Percentiles rank a stretch among this genome's conserved stretches.
phyloP scores from a whole-genome alignment of 2,113 vertebrate species.

The Pagrus major region DNA sequence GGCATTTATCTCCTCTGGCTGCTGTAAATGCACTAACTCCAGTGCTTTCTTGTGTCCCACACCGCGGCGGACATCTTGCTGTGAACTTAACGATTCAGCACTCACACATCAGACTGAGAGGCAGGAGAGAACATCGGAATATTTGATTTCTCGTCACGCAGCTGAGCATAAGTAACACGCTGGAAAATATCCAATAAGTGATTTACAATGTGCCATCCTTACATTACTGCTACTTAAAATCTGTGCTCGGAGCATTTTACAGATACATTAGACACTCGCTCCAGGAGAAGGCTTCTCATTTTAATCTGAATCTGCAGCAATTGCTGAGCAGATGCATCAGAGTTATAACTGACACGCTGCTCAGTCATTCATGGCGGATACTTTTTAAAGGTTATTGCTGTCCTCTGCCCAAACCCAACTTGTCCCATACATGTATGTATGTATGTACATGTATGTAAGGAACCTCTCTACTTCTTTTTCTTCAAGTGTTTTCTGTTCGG shows the following conservation, averaged over 20 bases:
- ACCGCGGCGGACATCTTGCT: constrained; percentile 69
- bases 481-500: too few relatives aligned
- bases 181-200: constrained; percentile 73
- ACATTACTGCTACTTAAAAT: constrained; percentile 2
- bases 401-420: not conserved
- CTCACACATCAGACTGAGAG: constrained; percentile 72
- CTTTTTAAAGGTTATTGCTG: constrained; percentile 3
- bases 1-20: constrained; percentile 68
- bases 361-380: constrained; percentile 8
- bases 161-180: constrained; percentile 74
- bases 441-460: too few relatives aligned
- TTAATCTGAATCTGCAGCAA: constrained; percentile 6
- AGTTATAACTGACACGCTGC: not conserved
- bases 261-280: constrained; percentile 10
- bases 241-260: not conserved
- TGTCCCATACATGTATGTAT: not conserved
- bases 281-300: not conserved
- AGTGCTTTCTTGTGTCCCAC: constrained; percentile 50
- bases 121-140: constrained; percentile 77
- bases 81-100: constrained; percentile 76
- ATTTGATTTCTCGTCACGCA: constrained; percentile 79
- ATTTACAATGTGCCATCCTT: constrained; percentile 39
- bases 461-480: too few relatives aligned
- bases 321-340: constrained; percentile 5
- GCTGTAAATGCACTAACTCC: constrained; percentile 69